Evolutionary conservation across 2,888 invertebrate species (phyloP).

Genomic region (Drosophila monieri): DNA sequence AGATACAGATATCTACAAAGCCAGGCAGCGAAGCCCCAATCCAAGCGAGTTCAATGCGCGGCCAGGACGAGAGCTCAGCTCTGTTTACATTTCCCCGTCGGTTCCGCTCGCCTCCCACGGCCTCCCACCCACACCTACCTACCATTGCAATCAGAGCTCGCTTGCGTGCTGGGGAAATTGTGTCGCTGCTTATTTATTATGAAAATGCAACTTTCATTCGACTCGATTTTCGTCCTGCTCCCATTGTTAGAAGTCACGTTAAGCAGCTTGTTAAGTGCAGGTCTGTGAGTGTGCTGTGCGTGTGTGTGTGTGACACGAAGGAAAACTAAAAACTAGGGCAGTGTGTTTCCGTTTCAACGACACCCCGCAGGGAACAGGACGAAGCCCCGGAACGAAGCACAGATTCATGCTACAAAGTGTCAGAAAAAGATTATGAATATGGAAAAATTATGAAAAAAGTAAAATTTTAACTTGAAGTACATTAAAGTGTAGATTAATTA

Average conservation of each 20-base stretch:
- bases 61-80: constrained; percentile 48
- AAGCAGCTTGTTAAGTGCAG: constrained; percentile 36
- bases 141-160: constrained; percentile 24
- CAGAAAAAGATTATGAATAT: neutral
- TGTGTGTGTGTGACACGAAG: constrained; percentile 35
- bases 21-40: constrained; percentile 32
- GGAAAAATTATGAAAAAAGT: neutral
- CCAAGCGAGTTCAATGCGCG: constrained; percentile 72
- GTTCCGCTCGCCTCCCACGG: neutral
- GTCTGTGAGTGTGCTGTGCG: constrained; percentile 19
- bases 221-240: constrained; percentile 25
- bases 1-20: constrained; percentile 71
- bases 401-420: neutral
- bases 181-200: constrained; percentile 49
- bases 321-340: constrained; percentile 81
- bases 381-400: constrained; percentile 18
- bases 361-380: constrained; percentile 53
- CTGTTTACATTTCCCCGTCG: constrained; percentile 64
- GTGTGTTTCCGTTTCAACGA: constrained; percentile 81
- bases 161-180: constrained; percentile 53
- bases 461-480: neutral
- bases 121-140: neutral
- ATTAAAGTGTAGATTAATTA: neutral
- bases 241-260: constrained; percentile 34
- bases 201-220: constrained; percentile 40